Evolutionary conservation across 2,888 invertebrate genomes (phyloP), one percentile per base, ranked within the genome.

Genomic region (Chrysodeixis includens): DNA sequence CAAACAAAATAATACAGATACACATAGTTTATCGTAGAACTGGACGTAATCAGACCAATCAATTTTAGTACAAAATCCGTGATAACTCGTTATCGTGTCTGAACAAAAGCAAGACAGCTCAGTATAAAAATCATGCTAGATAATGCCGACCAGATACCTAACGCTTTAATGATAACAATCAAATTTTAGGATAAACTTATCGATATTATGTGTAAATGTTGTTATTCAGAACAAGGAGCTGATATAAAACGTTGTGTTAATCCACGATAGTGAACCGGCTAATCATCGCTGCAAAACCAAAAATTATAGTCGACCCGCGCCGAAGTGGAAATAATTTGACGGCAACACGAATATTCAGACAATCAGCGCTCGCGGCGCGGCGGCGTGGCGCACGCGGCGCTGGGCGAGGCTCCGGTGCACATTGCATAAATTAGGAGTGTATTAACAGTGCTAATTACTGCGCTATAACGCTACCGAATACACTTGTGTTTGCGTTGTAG

Each of bases 401-500:
- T 66, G 66, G 62, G 78, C 68, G 66, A 80, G 78, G 82, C 78
- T 83, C 66, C 77, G 69, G 74, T 81, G 81, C 83, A 85, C 82
- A 84, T 82, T 83, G 85, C 86, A 87, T 86, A 83, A 84, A 87
- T 89, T 89, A 87, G 80, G 77, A 83, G 76, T 81, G 82, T 86
- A 90, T 89, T 89, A 89, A 88, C 86, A 82, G 83, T 79, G 84
- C 88, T 92, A 91, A 93, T 93, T 92, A 89, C 82, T 78, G 72
- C 81, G 81, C 78, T 86, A 86, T 86, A 88, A 83, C 86, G 85
- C 85, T 84, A 83, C 84, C 84, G 82, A 89, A 90, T 88, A 89
- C 84, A 89, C 62, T 66, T 55, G 68, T 76, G 76, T 85, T 81
- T 83, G 83, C 86, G 85, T 87, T 85, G 82, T 84, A 84, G 83